These are phyloP conservation scores for Megastigmus dorsalis DNA, from an alignment of 2,888 invertebrate species.

Conservation along the genomic window DNA sequence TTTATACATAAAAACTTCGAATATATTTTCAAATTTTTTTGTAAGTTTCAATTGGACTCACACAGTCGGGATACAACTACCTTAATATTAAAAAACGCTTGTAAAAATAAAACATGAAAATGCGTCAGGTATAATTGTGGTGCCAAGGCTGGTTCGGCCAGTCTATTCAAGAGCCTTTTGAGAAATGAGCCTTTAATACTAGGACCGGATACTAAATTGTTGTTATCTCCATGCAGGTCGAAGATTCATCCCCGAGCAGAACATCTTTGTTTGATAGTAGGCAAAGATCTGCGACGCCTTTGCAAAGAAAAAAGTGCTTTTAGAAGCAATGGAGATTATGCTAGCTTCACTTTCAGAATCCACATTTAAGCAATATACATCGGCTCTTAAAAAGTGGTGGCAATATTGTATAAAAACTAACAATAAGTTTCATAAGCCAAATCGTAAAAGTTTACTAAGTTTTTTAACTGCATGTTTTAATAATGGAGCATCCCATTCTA, in stretches of 20 bases:
- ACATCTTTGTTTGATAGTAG: slow-evolving; percentile 52
- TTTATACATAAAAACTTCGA: no score
- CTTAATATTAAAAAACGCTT: neutral
- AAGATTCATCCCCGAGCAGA: slow-evolving; percentile 55
- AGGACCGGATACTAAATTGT: slow-evolving; percentile 40
- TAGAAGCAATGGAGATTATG: slow-evolving; percentile 41
- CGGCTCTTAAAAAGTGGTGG: slow-evolving; percentile 57
- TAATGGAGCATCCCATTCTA: slow-evolving; percentile 49
- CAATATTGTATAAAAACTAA: slow-evolving; percentile 47
- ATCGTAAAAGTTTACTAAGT: neutral
- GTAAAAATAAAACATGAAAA: slow-evolving; percentile 39
- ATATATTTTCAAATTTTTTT: no score
- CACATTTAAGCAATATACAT: slow-evolving; percentile 57
- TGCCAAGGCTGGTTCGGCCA: slow-evolving; percentile 33
- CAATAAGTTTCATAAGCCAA: neutral
- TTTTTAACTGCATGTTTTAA: slow-evolving; percentile 23
- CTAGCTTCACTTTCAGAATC: slow-evolving; percentile 56
- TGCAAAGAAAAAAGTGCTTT: slow-evolving; percentile 50
- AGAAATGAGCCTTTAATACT: neutral
- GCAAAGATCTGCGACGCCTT: slow-evolving; percentile 58
- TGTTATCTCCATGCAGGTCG: slow-evolving; percentile 57
- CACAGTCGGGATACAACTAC: no score
- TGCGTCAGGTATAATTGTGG: slow-evolving; percentile 35
- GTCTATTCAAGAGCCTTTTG: slow-evolving; percentile 27
- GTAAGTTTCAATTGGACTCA: no score